These are phyloP conservation scores for Epizoanthus illoricatus DNA, from an alignment of 92 coral and sea anemone species.

Conservation along the genomic window DNA sequence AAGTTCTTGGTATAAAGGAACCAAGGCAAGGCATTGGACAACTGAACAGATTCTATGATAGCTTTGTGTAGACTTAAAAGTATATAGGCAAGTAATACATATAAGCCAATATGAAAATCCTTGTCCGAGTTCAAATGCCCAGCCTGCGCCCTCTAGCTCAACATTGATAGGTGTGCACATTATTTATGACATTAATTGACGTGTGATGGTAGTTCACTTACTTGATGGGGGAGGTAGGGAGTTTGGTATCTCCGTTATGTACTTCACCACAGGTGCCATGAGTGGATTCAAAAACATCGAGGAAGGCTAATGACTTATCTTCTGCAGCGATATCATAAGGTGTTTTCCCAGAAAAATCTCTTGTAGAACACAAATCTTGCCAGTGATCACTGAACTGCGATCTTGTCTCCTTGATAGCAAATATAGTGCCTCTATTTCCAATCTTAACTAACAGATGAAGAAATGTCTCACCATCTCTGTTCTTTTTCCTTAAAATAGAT, in stretches of 20 bases:
- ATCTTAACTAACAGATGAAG: constrained; percentile 10
- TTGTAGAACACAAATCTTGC: constrained; percentile 21
- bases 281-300: constrained; percentile 13
- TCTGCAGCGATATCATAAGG: constrained; percentile 29
- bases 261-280: neutral
- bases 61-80: too few species aligned
- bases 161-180: too few species aligned
- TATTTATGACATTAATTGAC: too few species aligned
- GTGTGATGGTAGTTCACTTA: neutral
- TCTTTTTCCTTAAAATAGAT: constrained; percentile 14
- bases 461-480: constrained; percentile 29
- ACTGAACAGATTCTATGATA: too few species aligned
- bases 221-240: neutral
- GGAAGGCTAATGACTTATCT: constrained; percentile 2
- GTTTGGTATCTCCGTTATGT: neutral
- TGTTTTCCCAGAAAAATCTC: constrained; percentile 15
- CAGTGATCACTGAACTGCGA: neutral
- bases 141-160: too few species aligned
- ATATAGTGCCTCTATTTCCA: constrained; percentile 5
- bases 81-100: too few species aligned
- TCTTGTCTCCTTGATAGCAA: constrained; percentile 10
- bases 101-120: too few species aligned
- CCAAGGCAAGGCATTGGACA: too few species aligned
- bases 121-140: too few species aligned
- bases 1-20: too few species aligned